Conservation (phyloP, 2,797 vertebrate species). For the Geotrypetes seraphini region DNA sequence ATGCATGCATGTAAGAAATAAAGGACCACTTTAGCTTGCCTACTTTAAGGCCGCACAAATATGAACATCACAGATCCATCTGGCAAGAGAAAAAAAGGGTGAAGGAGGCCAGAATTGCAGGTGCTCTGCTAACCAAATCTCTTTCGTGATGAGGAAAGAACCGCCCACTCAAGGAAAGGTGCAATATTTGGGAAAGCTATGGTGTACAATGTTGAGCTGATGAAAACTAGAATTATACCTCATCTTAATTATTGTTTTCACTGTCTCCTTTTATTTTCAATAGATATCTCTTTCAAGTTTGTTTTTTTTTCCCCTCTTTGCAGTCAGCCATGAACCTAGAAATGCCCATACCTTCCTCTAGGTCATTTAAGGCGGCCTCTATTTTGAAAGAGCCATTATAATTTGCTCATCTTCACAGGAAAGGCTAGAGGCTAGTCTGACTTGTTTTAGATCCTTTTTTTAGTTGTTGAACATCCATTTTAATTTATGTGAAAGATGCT, state of each 20-base stretch:
- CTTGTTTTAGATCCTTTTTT: too few relatives aligned
- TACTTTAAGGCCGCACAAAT: conserved; percentile 51
- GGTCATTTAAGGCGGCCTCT: too few relatives aligned
- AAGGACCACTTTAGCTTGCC: conserved; percentile 40
- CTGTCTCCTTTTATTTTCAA: conserved; percentile 4
- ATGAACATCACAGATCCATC: conserved; percentile 21
- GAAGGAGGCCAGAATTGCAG: background rate
- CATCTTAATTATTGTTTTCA: conserved; percentile 10
- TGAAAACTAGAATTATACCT: conserved; percentile 18
- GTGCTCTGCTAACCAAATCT: conserved; percentile 3
- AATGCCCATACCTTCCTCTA: too few relatives aligned
- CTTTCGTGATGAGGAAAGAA: background rate
- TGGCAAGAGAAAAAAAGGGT: conserved; percentile 22
- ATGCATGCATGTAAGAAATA: conserved; percentile 58
- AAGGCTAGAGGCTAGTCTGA: background rate
- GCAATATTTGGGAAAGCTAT: conserved; percentile 2
- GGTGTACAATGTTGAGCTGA: conserved; percentile 2
- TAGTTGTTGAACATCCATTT: conserved; percentile 6
- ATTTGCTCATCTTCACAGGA: background rate
- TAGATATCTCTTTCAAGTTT: conserved; percentile 12
- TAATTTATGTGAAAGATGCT: too few relatives aligned
- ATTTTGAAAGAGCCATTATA: too few relatives aligned
- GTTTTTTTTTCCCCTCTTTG: too few relatives aligned
- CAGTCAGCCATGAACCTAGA: too few relatives aligned
- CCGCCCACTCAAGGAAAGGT: background rate